Evolutionary conservation across 1,140 invertebrate genomes (phyloP).

Genomic region (Drosophila tsacasi): DNA sequence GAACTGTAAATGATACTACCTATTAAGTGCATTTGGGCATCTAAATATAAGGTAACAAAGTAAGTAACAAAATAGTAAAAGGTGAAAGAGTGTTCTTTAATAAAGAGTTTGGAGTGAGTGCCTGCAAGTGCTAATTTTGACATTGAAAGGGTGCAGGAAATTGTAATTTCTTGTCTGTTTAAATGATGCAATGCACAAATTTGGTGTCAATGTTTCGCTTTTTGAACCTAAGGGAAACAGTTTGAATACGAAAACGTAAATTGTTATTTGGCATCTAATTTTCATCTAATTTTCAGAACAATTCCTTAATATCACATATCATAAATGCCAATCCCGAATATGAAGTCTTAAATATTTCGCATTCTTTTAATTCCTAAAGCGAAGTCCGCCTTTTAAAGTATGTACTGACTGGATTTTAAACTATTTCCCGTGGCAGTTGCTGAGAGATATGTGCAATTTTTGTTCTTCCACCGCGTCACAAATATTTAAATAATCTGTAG

Average conservation of each 20-base stretch:
- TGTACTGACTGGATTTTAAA: neutral
- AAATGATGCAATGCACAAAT: too few species aligned
- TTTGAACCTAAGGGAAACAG: too few species aligned
- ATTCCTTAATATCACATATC: neutral
- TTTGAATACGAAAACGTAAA: too few species aligned
- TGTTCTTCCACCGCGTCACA: constrained; percentile 22
- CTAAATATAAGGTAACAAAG: constrained; percentile 24
- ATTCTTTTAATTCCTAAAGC: neutral
- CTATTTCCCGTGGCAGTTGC: neutral
- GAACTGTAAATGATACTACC: constrained; percentile 37
- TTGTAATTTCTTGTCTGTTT: neutral
- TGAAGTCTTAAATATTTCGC: neutral
- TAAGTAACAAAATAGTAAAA: neutral
- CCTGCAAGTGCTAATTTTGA: neutral
- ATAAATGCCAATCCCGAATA: neutral
- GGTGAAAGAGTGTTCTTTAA: neutral
- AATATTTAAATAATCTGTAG: constrained; percentile 65
- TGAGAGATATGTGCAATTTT: neutral
- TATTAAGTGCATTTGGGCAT: constrained; percentile 30
- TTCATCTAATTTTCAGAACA: neutral
- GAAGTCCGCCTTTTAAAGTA: too few species aligned
- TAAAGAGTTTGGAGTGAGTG: neutral
- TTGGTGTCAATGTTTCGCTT: too few species aligned
- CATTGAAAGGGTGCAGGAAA: neutral
- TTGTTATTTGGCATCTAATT: neutral